Evolutionary conservation across 2,888 invertebrate species (phyloP).

Genomic region (Brenthis hecate): DNA sequence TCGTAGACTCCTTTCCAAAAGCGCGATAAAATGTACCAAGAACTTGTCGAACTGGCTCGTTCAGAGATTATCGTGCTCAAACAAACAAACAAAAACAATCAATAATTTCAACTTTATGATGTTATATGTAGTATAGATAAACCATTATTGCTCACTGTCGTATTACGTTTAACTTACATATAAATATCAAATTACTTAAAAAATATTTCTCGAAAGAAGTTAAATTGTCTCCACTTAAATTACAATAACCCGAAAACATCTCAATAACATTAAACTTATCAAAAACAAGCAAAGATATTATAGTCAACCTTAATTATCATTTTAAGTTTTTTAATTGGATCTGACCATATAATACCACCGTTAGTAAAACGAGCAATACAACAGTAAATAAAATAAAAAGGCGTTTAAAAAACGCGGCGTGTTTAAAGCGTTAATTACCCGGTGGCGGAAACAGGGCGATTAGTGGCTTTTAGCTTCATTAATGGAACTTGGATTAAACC

Average conservation of each 20-base stretch:
- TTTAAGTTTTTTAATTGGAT: slow-evolving; percentile 13
- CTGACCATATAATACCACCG: slow-evolving; percentile 32
- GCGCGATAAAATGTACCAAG: no score
- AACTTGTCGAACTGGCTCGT: no score
- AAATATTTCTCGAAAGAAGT: background rate
- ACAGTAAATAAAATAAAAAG: slow-evolving; percentile 51
- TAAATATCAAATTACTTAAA: background rate
- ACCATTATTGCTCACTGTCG: no score
- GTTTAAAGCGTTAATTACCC: slow-evolving; percentile 56
- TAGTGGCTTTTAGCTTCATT: slow-evolving; percentile 67
- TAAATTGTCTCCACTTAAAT: background rate
- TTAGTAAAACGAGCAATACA: slow-evolving; percentile 44
- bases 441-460: slow-evolving; percentile 70
- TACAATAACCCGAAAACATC: slow-evolving; percentile 8
- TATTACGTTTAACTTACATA: background rate
- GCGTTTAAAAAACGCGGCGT: slow-evolving; percentile 42
- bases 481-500: slow-evolving; percentile 59
- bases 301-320: slow-evolving; percentile 10
- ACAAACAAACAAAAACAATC: no score
- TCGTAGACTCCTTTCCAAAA: no score
- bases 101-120: no score
- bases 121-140: no score
- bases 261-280: slow-evolving; percentile 10
- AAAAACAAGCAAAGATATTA: slow-evolving; percentile 18
- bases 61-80: no score